A percentile compares a stretch with the other conserved stretches of the same genome.
These are phyloP conservation scores for Chaetodon auriga DNA, from an alignment of 2,113 vertebrate genomes.

Conservation along the genomic window DNA sequence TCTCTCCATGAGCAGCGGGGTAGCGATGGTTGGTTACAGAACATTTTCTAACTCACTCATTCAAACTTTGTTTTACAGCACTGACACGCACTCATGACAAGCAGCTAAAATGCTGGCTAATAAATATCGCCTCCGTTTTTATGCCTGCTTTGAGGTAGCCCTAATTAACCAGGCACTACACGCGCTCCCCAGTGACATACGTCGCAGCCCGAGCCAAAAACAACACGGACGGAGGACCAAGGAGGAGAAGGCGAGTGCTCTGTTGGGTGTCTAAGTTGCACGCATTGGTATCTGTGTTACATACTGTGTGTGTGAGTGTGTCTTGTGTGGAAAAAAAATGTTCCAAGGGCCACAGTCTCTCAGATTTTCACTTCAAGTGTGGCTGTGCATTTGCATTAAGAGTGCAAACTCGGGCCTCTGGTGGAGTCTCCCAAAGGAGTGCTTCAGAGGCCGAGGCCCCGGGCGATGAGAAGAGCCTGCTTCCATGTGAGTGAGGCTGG, in stretches of 20 bases:
- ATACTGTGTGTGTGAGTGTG: constrained; percentile 27
- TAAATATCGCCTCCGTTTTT: constrained; percentile 79
- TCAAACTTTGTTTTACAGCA: constrained; percentile 72
- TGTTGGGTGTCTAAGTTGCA: constrained; percentile 58
- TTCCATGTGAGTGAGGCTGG: constrained; percentile 48
- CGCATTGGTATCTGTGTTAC: constrained; percentile 47
- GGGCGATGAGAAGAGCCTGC: constrained; percentile 57
- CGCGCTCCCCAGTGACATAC: constrained; percentile 79
- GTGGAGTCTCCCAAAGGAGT: constrained; percentile 78
- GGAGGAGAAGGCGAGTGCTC: constrained; percentile 63
- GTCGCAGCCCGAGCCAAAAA: constrained; percentile 80
- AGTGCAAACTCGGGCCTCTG: constrained; percentile 50
- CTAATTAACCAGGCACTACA: constrained; percentile 81
- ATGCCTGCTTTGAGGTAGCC: constrained; percentile 80
- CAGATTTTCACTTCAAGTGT: constrained; percentile 65
- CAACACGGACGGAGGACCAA: constrained; percentile 70
- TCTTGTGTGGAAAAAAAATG: not conserved
- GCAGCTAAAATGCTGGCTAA: constrained; percentile 80
- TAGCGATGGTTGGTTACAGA: constrained; percentile 41
- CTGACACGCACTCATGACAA: constrained; percentile 77
- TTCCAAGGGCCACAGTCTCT: constrained; percentile 51
- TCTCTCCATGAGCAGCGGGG: constrained; percentile 58
- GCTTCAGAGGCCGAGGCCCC: constrained; percentile 77
- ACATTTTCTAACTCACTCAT: constrained; percentile 63
- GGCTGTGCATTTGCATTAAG: constrained; percentile 75